A percentile compares a stretch with the other conserved stretches of the same genome.
Evolutionary conservation across 2,113 vertebrate genomes (phyloP).

Genomic region (Ginglymostoma cirratum): DNA sequence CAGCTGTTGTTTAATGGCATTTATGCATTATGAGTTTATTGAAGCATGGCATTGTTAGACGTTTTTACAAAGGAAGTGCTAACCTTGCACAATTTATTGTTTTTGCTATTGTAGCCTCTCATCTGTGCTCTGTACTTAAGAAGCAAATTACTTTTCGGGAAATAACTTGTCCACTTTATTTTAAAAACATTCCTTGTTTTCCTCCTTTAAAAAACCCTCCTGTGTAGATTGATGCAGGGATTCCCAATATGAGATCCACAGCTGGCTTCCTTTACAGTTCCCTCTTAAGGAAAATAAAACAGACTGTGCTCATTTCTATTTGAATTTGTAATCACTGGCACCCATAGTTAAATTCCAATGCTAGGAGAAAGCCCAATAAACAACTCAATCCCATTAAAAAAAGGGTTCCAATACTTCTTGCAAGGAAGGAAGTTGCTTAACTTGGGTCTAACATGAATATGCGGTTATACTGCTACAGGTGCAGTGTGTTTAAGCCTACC

Average conservation of each 20-base stretch:
- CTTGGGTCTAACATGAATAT: not conserved
- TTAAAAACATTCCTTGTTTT: not conserved
- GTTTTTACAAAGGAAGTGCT: conserved; percentile 22
- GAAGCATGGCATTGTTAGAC: conserved; percentile 55
- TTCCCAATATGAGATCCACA: not conserved
- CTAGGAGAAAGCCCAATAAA: not conserved
- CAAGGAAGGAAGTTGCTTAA: not conserved
- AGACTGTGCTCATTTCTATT: not conserved
- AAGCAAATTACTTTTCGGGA: not conserved
- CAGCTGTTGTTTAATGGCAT: conserved; percentile 58
- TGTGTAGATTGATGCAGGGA: not conserved
- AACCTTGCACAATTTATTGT: conserved; percentile 9
- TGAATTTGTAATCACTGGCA: not conserved
- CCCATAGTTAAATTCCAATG: not conserved
- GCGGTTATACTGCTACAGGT: not conserved
- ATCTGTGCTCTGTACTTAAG: not conserved
- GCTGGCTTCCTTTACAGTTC: not conserved
- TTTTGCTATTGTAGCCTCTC: not conserved
- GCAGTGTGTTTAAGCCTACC: not conserved
- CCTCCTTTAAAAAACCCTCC: not conserved
- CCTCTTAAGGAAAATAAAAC: not conserved
- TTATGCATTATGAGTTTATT: conserved; percentile 53
- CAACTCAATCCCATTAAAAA: not conserved
- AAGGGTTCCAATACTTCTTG: not conserved
- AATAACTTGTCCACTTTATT: not conserved